phyloP scores from a whole-genome alignment of 2,113 vertebrate genomes.

The Cebus imitator region DNA sequence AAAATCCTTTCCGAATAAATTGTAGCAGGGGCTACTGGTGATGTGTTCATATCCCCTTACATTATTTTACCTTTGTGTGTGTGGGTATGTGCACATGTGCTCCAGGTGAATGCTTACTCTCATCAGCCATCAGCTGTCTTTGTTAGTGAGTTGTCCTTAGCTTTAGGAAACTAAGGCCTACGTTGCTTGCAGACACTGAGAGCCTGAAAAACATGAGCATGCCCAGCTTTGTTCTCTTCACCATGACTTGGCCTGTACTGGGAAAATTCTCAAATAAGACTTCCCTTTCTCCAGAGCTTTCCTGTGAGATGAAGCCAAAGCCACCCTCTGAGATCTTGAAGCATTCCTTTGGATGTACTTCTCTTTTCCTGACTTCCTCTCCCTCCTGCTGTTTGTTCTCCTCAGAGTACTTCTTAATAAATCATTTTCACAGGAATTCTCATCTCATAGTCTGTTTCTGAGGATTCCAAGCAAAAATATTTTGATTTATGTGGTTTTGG shows the following conservation, averaged over 20 bases:
- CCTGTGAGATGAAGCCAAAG: neutral
- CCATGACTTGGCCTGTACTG: too few species aligned
- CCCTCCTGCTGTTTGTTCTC: rapidly evolving
- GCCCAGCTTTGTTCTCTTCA: neutral
- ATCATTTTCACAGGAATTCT: neutral
- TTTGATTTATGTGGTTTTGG: neutral
- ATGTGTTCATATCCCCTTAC: neutral
- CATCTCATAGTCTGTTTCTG: neutral
- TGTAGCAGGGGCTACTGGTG: neutral
- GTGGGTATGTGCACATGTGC: neutral
- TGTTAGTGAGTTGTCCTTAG: neutral
- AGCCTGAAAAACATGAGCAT: neutral
- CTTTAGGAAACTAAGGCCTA: neutral
- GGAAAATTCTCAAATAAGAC: neutral
- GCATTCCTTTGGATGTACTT: neutral
- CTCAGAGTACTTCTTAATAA: neutral
- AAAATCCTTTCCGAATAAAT: neutral
- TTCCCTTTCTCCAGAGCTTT: neutral
- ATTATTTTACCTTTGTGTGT: too few species aligned
- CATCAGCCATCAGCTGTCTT: neutral
- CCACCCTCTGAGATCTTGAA: neutral
- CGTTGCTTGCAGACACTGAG: neutral
- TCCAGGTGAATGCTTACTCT: neutral
- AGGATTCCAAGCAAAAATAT: neutral
- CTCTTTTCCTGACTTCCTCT: neutral